A percentile compares a stretch with the other conserved stretches of the same genome.
These are phyloP conservation scores for Uropsilus gracilis DNA, from an alignment of 2,113 vertebrate genomes.

Conservation along the genomic window DNA sequence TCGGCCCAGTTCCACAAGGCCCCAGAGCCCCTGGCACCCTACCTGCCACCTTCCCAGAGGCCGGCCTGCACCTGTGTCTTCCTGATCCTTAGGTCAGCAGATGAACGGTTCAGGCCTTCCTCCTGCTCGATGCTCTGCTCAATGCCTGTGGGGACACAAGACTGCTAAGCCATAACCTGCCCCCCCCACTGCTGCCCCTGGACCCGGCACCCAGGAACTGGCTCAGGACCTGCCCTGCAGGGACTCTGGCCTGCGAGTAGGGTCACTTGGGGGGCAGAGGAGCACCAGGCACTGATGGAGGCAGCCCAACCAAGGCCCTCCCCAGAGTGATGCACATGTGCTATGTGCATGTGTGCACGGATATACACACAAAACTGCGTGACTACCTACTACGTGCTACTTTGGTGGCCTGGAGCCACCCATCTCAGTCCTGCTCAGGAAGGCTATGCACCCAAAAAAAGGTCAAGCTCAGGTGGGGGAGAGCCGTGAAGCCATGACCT, in stretches of 20 bases:
- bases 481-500: neutral
- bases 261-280: neutral
- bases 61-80: conserved; percentile 93
- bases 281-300: neutral
- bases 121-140: conserved; percentile 97
- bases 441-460: neutral
- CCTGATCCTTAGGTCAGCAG: conserved; percentile 96
- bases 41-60: neutral
- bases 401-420: neutral
- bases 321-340: neutral
- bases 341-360: neutral
- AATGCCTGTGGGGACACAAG: conserved; percentile 87
- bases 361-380: neutral
- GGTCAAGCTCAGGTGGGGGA: neutral
- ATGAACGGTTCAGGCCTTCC: conserved; percentile 94
- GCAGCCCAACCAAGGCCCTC: neutral
- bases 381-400: neutral
- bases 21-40: neutral
- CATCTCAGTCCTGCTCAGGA: neutral
- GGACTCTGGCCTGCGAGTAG: neutral
- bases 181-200: neutral
- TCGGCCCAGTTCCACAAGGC: neutral
- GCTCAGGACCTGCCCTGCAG: neutral
- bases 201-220: neutral
- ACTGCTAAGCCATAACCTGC: neutral